Evolutionary conservation across 2,888 invertebrate species (phyloP).

Genomic region (Chloromyia formosa): DNA sequence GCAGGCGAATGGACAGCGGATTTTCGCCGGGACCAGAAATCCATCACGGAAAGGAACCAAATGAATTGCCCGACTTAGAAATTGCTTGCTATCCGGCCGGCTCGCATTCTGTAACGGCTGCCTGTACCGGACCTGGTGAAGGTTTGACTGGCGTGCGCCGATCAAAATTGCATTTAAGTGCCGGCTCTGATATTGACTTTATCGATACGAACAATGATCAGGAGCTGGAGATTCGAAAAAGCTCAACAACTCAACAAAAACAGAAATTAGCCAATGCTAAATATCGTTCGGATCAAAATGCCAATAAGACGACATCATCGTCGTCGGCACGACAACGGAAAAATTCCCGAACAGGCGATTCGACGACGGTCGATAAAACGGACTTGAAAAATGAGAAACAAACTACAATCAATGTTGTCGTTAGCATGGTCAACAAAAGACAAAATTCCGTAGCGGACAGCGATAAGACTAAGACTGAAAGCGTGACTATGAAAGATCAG

Average conservation of each 20-base stretch:
- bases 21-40: slow-evolving; percentile 64
- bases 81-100: slow-evolving; percentile 67
- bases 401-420: slow-evolving; percentile 53
- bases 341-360: slow-evolving; percentile 57
- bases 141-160: slow-evolving; percentile 79
- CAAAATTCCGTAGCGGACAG: slow-evolving; percentile 48
- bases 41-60: slow-evolving; percentile 75
- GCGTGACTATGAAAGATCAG: slow-evolving; percentile 38
- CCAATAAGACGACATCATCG: slow-evolving; percentile 52
- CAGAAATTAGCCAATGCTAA: slow-evolving; percentile 54
- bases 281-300: slow-evolving; percentile 55
- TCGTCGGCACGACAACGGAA: slow-evolving; percentile 56
- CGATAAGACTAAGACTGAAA: slow-evolving; percentile 24
- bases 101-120: slow-evolving; percentile 71
- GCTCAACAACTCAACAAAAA: slow-evolving; percentile 58
- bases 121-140: slow-evolving; percentile 83
- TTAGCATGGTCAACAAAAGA: slow-evolving; percentile 59
- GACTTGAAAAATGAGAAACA: slow-evolving; percentile 27
- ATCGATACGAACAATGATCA: slow-evolving; percentile 69
- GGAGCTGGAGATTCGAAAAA: slow-evolving; percentile 60
- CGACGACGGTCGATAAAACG: slow-evolving; percentile 23
- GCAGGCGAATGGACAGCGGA: slow-evolving; percentile 60
- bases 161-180: slow-evolving; percentile 72
- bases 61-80: slow-evolving; percentile 74
- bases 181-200: slow-evolving; percentile 77